Base-by-base conservation (phyloP, 2,113 vertebrate genomes). In the Oryzias woworae region DNA sequence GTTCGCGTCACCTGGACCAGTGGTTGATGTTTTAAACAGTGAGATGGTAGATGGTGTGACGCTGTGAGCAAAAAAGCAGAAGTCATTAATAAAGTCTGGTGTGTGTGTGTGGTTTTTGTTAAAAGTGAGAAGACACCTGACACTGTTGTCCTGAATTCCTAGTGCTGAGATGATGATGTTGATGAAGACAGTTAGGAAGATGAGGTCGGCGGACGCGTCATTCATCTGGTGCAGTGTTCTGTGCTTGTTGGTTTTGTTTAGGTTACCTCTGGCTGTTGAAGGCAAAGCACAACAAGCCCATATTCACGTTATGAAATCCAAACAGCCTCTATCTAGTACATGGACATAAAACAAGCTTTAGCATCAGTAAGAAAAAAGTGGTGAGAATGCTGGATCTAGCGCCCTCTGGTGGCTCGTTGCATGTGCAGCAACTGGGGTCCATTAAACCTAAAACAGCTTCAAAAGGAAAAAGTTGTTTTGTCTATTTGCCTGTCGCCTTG, bases 111-210 rank as follows among this genome's bases (percentile, higher is more conserved):
- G 20, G 20, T 44, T 48, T 16, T 57, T 28, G 46, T 26, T 24
- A 7, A 55, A 20, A 20, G 44, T 43, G 0, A 17, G 2, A 15
- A 16, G 18, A 46, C 17, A 13, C 82, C 66, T 66, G 18, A 66
- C 1, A 0, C 16, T 0, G 0, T 82, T 8, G 0, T 71, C 66
- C 48, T 91, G 86, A 28, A 96, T 93, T 1, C 95, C 95, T 0
- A 98, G 92, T 0, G 94, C 95, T 0, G 95, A 96, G 77, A 98
- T 96, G 81, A 97, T 94, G 82, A 98, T 91, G 87, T 97, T 98
- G 76, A 97, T 88, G 31, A 97, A 92, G 1, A 96, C 94, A 0
- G 94, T 97, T 80, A 97, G 87, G 88, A 98, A 96, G n/a, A 97
- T 92, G 0, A 95, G 90, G 63, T 94, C 91, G 0, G 95, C 97